phyloP scores from a whole-genome alignment of 2,888 invertebrate genomes.

The Patella pellucida region DNA sequence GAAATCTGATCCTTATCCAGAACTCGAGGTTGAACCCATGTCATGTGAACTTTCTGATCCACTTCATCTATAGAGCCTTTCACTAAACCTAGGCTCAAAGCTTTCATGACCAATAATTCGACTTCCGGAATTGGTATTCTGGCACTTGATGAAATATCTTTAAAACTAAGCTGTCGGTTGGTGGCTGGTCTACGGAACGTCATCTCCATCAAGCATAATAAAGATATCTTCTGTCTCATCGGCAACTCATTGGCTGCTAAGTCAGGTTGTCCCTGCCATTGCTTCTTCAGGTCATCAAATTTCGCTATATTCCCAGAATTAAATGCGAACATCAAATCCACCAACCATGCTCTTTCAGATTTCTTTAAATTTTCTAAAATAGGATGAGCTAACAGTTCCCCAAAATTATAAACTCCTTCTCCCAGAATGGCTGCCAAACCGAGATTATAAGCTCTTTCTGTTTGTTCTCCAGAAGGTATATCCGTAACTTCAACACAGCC shows the following conservation, averaged over 20 bases:
- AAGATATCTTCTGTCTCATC: slow-evolving; percentile 91
- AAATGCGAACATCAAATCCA: slow-evolving; percentile 79
- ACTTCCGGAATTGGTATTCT: slow-evolving; percentile 84
- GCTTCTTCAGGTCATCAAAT: slow-evolving; percentile 76
- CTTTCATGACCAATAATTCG: slow-evolving; percentile 97
- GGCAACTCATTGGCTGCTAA: slow-evolving; percentile 84
- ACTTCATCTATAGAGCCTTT: slow-evolving; percentile 96
- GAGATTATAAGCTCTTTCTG: slow-evolving; percentile 84
- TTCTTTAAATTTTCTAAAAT: slow-evolving; percentile 87
- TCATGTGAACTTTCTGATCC: slow-evolving; percentile 80
- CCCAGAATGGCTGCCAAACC: slow-evolving; percentile 93
- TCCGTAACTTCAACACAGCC: slow-evolving; percentile 82
- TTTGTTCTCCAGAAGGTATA: slow-evolving; percentile 73
- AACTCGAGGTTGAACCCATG: slow-evolving; percentile 89
- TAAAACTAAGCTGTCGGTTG: slow-evolving; percentile 86
- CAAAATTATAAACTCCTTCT: slow-evolving; percentile 92
- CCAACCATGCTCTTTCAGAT: slow-evolving; percentile 85
- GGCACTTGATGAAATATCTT: slow-evolving; percentile 90
- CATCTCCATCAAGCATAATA: slow-evolving; percentile 99
- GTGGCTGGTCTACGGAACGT: slow-evolving; percentile 94
- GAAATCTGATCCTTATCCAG: slow-evolving; percentile 80
- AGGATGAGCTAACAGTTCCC: slow-evolving; percentile 95
- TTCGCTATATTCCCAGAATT: slow-evolving; percentile 77
- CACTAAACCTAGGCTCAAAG: slow-evolving; percentile 92
- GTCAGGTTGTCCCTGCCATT: slow-evolving; percentile 86